Conservation (phyloP, 2,888 invertebrate species). For the Lamproptera curius region DNA sequence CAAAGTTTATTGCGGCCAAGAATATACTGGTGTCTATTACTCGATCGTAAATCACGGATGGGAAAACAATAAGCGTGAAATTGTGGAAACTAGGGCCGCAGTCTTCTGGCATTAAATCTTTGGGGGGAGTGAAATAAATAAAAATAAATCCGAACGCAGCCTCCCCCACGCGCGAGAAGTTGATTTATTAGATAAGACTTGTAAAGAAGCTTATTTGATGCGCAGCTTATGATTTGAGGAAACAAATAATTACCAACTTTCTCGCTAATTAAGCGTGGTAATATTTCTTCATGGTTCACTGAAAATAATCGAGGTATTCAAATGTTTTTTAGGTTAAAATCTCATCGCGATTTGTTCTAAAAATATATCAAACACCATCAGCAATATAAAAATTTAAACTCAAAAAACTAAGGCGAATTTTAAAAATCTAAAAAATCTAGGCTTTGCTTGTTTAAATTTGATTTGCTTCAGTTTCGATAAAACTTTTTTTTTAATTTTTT, state of each 20-base stretch:
- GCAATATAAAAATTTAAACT: too few species aligned
- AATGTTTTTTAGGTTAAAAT: too few species aligned
- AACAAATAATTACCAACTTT: slow-evolving; percentile 9
- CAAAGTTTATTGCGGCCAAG: slow-evolving; percentile 74
- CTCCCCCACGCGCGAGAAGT: slow-evolving; percentile 61
- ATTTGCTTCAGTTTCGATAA: too few species aligned
- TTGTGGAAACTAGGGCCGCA: slow-evolving; percentile 75
- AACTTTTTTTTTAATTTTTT: too few species aligned
- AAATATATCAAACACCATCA: too few species aligned
- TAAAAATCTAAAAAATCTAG: too few species aligned
- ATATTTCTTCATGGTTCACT: too few species aligned
- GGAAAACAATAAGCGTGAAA: slow-evolving; percentile 79
- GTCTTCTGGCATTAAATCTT: slow-evolving; percentile 73
- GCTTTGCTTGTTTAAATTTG: too few species aligned
- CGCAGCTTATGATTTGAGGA: slow-evolving; percentile 18
- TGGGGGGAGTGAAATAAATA: slow-evolving; percentile 77
- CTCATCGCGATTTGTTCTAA: too few species aligned
- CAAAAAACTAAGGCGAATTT: too few species aligned
- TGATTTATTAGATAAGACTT: slow-evolving; percentile 61
- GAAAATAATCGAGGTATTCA: too few species aligned
- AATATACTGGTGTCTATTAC: slow-evolving; percentile 74
- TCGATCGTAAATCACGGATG: slow-evolving; percentile 74
- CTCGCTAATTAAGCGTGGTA: slow-evolving; percentile 1
- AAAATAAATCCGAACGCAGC: slow-evolving; percentile 67
- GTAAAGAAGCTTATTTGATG: slow-evolving; percentile 28